A percentile compares a stretch with the other conserved stretches of the same genome.
Evolutionary conservation across 2,888 invertebrate genomes (phyloP).

Genomic region (Xestobium rufovillosum): DNA sequence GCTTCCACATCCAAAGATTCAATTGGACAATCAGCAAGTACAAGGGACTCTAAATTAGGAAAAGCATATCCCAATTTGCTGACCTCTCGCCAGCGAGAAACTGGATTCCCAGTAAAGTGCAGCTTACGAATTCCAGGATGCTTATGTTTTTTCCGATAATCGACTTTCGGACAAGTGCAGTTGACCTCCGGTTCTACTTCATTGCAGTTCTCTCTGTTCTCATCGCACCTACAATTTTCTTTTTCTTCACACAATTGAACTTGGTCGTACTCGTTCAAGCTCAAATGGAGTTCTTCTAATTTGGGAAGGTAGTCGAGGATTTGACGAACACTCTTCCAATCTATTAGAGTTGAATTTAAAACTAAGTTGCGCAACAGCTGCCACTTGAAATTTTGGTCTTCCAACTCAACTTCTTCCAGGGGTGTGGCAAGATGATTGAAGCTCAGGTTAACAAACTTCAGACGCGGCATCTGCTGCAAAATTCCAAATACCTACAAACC

Average conservation of each 20-base stretch:
- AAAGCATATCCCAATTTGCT: conserved; percentile 78
- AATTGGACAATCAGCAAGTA: conserved; percentile 81
- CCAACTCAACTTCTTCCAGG: conserved; percentile 44
- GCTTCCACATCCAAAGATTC: conserved; percentile 43
- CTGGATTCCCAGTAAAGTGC: conserved; percentile 81
- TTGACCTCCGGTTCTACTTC: conserved; percentile 31
- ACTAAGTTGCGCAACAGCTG: conserved; percentile 68
- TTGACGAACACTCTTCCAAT: conserved; percentile 75
- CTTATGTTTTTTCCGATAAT: conserved; percentile 33
- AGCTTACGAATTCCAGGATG: conserved; percentile 69
- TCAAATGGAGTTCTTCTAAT: conserved; percentile 86
- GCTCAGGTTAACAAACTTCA: conserved; percentile 87
- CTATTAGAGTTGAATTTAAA: conserved; percentile 78
- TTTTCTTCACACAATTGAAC: conserved; percentile 56
- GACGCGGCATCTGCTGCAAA: conserved; percentile 77
- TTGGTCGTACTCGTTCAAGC: conserved; percentile 78
- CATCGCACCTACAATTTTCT: conserved; percentile 27
- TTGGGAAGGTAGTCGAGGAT: conserved; percentile 69
- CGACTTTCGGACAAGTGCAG: conserved; percentile 27
- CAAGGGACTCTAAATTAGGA: conserved; percentile 75
- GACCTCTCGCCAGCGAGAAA: conserved; percentile 78
- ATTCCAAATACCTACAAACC: conserved; percentile 71
- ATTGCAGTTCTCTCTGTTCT: conserved; percentile 16
- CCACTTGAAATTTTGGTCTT: conserved; percentile 42
- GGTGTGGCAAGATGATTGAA: conserved; percentile 76